phyloP scores from a whole-genome alignment of 1,140 invertebrate genomes.

The Nautilus pompilius region DNA sequence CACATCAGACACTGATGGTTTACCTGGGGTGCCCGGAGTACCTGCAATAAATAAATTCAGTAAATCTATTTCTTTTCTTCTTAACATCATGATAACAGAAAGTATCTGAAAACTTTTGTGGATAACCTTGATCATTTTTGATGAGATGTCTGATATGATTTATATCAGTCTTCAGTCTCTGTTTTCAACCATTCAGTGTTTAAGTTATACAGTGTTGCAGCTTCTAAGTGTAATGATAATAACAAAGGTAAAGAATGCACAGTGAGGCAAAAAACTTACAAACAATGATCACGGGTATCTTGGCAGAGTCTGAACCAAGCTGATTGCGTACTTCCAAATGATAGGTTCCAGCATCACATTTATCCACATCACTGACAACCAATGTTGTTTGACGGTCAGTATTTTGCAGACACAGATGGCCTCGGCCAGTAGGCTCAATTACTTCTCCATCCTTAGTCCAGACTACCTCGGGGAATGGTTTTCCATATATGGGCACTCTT shows the following conservation, averaged over 20 bases:
- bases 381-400: slow-evolving; percentile 88
- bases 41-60: slow-evolving; percentile 59
- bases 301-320: slow-evolving; percentile 88
- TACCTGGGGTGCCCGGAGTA: slow-evolving; percentile 85
- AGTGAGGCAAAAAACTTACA: slow-evolving; percentile 61
- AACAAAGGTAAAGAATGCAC: too few species aligned
- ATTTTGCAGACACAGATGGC: slow-evolving; percentile 71
- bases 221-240: too few species aligned
- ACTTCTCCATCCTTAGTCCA: slow-evolving; percentile 92
- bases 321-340: slow-evolving; percentile 92
- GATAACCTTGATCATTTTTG: too few species aligned
- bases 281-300: slow-evolving; percentile 91
- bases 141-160: too few species aligned
- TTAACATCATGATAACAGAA: too few species aligned
- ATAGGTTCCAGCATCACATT: slow-evolving; percentile 90
- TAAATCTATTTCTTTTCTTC: too few species aligned
- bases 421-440: slow-evolving; percentile 74
- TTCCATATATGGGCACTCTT: slow-evolving; percentile 96
- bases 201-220: too few species aligned
- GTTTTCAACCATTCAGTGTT: too few species aligned
- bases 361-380: slow-evolving; percentile 87
- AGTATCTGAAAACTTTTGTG: too few species aligned
- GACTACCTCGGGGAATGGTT: slow-evolving; percentile 85
- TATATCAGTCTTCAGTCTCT: too few species aligned
- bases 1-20: slow-evolving; percentile 87